A percentile compares a stretch with the other conserved stretches of the same genome.
Evolutionary conservation across 2,797 vertebrate genomes (phyloP).

Genomic region (Anas bahamensis): DNA sequence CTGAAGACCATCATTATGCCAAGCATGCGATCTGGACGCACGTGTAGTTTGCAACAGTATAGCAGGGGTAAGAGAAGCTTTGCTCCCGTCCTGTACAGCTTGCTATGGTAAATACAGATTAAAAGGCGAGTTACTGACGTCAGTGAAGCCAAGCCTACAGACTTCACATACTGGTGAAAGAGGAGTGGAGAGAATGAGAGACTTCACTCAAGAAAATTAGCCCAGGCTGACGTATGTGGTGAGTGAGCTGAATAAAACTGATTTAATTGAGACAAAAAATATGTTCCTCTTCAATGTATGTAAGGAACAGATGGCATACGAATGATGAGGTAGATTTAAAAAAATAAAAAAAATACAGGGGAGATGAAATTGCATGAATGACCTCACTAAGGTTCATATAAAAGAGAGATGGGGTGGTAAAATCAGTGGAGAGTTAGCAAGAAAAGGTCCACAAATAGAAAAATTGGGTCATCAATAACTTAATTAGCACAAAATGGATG

Average conservation of each 20-base stretch:
- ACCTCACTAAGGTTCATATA: not conserved
- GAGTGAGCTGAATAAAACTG: slow-evolving; percentile 2
- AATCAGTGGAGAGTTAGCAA: not conserved
- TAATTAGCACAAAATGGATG: not conserved
- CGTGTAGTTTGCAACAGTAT: not conserved
- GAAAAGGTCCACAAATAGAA: not conserved
- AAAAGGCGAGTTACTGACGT: not conserved
- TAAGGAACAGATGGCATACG: not conserved
- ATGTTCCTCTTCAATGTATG: not conserved
- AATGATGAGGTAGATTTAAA: not conserved
- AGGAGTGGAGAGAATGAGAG: not conserved
- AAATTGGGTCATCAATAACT: not conserved
- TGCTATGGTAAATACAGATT: not conserved
- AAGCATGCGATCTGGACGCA: not conserved
- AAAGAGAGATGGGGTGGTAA: not conserved
- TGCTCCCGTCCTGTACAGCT: not conserved
- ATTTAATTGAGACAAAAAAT: not conserved
- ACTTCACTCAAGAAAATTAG: slow-evolving; percentile 1
- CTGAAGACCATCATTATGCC: not conserved
- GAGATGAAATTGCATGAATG: not conserved
- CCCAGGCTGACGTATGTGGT: not conserved
- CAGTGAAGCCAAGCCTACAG: not conserved
- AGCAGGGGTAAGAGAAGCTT: not conserved
- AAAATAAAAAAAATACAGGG: not conserved
- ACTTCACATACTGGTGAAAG: not conserved